phyloP scores from a whole-genome alignment of 2,888 invertebrate species.

The Stenurella melanura region DNA sequence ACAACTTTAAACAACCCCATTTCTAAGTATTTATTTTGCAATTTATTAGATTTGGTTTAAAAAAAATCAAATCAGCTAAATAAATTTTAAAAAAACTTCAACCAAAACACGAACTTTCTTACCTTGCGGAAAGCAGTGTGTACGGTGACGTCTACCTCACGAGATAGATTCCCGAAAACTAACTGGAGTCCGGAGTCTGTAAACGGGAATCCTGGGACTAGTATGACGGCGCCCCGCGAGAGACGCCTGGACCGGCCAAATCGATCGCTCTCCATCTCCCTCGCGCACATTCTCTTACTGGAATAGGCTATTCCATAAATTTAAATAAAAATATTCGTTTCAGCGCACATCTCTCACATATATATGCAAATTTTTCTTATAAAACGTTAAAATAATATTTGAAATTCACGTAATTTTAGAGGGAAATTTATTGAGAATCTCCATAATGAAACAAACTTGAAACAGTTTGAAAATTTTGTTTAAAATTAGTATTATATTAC shows the following conservation, averaged over 20 bases:
- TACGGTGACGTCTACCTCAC: conserved; percentile 54
- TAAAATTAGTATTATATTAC: conserved; percentile 2
- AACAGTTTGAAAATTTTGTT: background rate
- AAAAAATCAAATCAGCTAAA: background rate
- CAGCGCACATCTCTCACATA: background rate
- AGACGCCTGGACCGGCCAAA: conserved; percentile 71
- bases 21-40: background rate
- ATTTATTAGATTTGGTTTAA: background rate
- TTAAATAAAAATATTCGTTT: conserved; percentile 5
- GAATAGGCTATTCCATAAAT: conserved; percentile 12
- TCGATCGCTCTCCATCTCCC: conserved; percentile 64
- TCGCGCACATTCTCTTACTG: conserved; percentile 43
- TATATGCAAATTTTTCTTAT: background rate
- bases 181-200: conserved; percentile 56
- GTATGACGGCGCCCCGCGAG: conserved; percentile 68
- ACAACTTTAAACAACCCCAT: background rate
- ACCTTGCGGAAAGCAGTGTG: conserved; percentile 44
- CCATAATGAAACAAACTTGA: background rate
- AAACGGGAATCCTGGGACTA: conserved; percentile 63
- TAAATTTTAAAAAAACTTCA: background rate
- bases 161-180: conserved; percentile 63
- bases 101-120: conserved; percentile 47
- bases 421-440: background rate
- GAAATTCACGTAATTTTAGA: no score
- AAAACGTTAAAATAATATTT: background rate